phyloP scores from a whole-genome alignment of 37 sponge, comb jelly and placozoan genomes.

The Halichondria panicea region DNA sequence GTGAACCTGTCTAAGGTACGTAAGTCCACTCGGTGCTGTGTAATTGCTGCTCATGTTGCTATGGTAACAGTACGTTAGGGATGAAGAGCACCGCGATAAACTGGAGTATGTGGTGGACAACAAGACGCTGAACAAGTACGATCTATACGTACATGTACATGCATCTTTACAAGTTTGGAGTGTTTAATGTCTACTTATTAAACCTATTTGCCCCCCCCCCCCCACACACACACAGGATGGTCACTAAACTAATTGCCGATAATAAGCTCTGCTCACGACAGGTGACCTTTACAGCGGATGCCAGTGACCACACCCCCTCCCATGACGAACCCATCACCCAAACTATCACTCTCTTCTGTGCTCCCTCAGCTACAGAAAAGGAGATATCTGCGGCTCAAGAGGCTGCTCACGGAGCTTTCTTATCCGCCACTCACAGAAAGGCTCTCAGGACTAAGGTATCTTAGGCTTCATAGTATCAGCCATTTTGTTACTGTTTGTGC shows the following conservation, averaged over 20 bases:
- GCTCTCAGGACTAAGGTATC: neutral
- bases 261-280: no score
- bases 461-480: neutral
- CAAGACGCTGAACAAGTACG: constrained; percentile 50
- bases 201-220: no score
- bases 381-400: constrained; percentile 7
- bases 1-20: constrained; percentile 18
- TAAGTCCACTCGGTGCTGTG: neutral
- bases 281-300: no score
- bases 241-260: no score
- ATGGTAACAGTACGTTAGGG: constrained; percentile 31
- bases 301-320: no score
- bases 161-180: no score
- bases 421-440: neutral
- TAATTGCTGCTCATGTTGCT: neutral
- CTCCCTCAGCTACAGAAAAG: neutral
- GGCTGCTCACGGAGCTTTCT: neutral
- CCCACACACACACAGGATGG: no score
- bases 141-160: no score
- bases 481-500: neutral
- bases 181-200: no score
- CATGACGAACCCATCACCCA: no score
- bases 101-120: constrained; percentile 10
- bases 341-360: no score
- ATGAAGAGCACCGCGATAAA: constrained; percentile 17